Evolutionary conservation across 2,797 vertebrate species (phyloP).

Genomic region (Siniperca scherzeri): DNA sequence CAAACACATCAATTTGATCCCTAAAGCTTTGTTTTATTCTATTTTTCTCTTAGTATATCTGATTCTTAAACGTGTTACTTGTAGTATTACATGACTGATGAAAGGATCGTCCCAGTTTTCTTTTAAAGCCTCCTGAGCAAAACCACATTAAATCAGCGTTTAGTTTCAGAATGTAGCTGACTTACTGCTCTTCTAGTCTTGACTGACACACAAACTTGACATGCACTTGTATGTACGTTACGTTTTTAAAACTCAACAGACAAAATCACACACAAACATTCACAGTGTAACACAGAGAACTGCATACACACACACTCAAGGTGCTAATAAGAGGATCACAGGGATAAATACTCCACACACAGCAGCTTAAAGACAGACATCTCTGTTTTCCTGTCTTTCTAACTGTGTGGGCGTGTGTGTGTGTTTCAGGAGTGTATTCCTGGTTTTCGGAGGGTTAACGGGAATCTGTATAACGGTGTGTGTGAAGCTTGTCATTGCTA

Average conservation of each 20-base stretch:
- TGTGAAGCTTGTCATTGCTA: conserved; percentile 92
- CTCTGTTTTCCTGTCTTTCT: conserved; percentile 14
- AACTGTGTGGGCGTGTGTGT: conserved; percentile 29
- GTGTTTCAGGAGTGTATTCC: conserved; percentile 88
- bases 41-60: neutral
- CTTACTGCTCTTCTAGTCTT: neutral
- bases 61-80: neutral
- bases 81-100: neutral
- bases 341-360: conserved; percentile 35
- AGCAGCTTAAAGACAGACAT: conserved; percentile 27
- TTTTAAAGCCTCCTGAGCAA: neutral
- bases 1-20: neutral
- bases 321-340: conserved; percentile 44
- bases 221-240: neutral
- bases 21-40: neutral
- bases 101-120: neutral
- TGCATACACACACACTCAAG: conserved; percentile 4
- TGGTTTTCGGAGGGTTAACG: conserved; percentile 90
- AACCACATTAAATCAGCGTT: neutral
- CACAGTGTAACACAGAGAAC: neutral
- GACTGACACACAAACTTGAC: neutral
- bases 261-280: neutral
- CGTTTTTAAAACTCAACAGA: neutral
- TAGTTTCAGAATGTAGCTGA: neutral
- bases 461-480: conserved; percentile 88